These are phyloP conservation scores for Oncorhynchus masou DNA, from an alignment of 2,113 vertebrate genomes.

Conservation along the genomic window DNA sequence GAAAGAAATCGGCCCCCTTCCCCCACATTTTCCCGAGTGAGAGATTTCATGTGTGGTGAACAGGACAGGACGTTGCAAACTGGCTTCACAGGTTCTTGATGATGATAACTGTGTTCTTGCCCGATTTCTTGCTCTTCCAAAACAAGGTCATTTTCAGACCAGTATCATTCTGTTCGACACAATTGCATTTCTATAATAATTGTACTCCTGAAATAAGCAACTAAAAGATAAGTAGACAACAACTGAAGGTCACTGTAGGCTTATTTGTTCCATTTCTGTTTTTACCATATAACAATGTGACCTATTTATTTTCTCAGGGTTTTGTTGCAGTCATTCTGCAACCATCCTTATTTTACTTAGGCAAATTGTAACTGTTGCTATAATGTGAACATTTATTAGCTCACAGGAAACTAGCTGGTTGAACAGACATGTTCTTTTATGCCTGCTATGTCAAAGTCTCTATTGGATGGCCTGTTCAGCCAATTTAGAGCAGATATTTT, in stretches of 20 bases:
- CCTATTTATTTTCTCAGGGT: background rate
- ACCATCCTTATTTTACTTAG: background rate
- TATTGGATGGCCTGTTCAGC: background rate
- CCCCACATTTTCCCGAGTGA: background rate
- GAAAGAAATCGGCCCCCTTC: slow-evolving; percentile 7
- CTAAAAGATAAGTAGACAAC: background rate
- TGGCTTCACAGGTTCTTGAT: background rate
- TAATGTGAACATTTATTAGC: background rate
- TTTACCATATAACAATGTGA: background rate
- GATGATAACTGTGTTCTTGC: background rate
- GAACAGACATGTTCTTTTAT: no score
- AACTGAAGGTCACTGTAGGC: background rate
- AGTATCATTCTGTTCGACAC: background rate
- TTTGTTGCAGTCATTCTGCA: background rate
- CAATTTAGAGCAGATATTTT: slow-evolving; percentile 15
- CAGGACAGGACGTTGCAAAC: background rate
- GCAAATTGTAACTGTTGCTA: background rate
- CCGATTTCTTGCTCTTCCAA: no score
- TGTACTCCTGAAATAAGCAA: background rate
- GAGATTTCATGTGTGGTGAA: background rate
- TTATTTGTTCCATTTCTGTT: background rate
- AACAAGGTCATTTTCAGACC: no score
- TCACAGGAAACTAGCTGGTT: background rate
- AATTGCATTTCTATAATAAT: background rate
- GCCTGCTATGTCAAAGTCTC: background rate